Conservation (phyloP, 2,113 vertebrate genomes). For the Lathamus discolor region DNA sequence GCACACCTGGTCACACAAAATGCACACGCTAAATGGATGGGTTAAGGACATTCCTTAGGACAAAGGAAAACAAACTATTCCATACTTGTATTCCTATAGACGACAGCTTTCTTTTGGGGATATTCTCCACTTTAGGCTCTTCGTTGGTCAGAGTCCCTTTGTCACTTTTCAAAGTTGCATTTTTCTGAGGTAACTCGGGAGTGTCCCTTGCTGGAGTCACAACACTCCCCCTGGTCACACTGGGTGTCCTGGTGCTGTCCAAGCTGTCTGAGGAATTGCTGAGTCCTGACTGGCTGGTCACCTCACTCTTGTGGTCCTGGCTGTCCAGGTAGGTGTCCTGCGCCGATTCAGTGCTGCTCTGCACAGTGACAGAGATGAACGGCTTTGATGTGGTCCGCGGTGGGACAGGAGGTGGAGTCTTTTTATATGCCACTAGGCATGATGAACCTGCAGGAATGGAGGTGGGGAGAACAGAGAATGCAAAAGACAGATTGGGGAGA, state of each 20-base stretch:
- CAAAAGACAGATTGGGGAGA: slow-evolving; percentile 21
- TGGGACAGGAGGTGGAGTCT: slow-evolving; percentile 94
- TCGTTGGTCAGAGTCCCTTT: slow-evolving; percentile 81
- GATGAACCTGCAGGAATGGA: slow-evolving; percentile 84
- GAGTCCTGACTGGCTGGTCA: slow-evolving; percentile 94
- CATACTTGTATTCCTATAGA: slow-evolving; percentile 99
- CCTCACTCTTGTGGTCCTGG: slow-evolving; percentile 93
- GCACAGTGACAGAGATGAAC: slow-evolving; percentile 97
- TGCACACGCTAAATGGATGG: background rate
- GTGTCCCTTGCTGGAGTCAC: slow-evolving; percentile 78
- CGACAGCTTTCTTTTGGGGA: slow-evolving; percentile 93
- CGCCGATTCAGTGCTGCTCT: slow-evolving; percentile 98
- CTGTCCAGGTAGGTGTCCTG: slow-evolving; percentile 97
- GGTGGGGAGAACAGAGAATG: background rate
- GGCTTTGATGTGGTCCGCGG: slow-evolving; percentile 97
- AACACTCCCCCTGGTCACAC: slow-evolving; percentile 81
- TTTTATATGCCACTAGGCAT: slow-evolving; percentile 97
- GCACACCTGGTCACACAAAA: slow-evolving; percentile 63
- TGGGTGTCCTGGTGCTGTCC: slow-evolving; percentile 92
- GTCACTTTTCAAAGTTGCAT: slow-evolving; percentile 83
- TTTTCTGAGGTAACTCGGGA: slow-evolving; percentile 80
- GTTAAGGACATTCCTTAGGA: slow-evolving; percentile 33
- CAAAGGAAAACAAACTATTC: slow-evolving; percentile 55
- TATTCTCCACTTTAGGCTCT: slow-evolving; percentile 80
- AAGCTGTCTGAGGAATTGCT: slow-evolving; percentile 98